Percentiles rank a stretch among this genome's conserved stretches.
Evolutionary conservation across 2,888 invertebrate genomes (phyloP).

Genomic region (Rhaphigaster nebulosa): DNA sequence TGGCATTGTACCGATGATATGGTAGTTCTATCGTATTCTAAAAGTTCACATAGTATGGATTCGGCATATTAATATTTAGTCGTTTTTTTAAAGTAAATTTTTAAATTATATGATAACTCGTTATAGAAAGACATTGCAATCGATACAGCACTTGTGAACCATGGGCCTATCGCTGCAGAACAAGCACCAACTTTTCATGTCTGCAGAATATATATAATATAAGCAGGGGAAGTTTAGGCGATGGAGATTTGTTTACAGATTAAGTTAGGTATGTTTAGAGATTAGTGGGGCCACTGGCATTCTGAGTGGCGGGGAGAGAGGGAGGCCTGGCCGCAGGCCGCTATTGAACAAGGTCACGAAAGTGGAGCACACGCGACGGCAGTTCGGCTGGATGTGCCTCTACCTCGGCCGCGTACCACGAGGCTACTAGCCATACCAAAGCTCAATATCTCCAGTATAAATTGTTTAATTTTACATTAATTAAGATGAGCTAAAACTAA

Average conservation of each 20-base stretch:
- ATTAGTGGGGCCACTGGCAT: not conserved
- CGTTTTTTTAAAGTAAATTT: too few relatives aligned
- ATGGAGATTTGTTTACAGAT: constrained; percentile 33
- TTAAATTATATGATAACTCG: not conserved
- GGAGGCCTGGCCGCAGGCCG: not conserved
- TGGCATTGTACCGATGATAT: too few relatives aligned
- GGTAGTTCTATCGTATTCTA: too few relatives aligned
- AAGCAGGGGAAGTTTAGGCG: not conserved
- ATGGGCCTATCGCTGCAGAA: not conserved
- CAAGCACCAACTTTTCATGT: not conserved
- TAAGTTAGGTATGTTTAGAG: not conserved
- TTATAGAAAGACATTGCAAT: not conserved
- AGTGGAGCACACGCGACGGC: not conserved
- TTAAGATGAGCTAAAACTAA: too few relatives aligned
- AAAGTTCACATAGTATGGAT: too few relatives aligned
- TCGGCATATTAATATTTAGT: too few relatives aligned
- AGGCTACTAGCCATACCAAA: too few relatives aligned
- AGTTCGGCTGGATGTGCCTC: too few relatives aligned
- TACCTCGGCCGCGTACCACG: not conserved
- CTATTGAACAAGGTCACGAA: constrained; percentile 25
- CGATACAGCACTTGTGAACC: not conserved
- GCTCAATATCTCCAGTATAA: not conserved
- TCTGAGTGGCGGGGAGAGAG: too few relatives aligned
- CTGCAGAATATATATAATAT: not conserved
- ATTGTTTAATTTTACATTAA: too few relatives aligned